Conservation (phyloP, 1,140 invertebrate genomes). For the Campodea augens region DNA sequence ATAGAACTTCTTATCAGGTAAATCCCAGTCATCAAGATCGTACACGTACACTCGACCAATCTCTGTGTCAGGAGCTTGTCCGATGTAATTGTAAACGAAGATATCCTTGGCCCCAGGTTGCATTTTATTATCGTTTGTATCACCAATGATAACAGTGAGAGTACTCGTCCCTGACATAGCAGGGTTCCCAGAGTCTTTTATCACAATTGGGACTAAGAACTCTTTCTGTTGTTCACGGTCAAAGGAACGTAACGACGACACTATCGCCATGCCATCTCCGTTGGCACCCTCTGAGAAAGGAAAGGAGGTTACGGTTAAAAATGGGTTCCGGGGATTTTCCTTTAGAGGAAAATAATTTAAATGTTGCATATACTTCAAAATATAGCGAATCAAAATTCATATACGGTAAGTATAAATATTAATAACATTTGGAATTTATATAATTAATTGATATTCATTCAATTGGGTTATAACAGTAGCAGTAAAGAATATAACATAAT, state of each 20-base stretch:
- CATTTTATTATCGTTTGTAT: constrained; percentile 95
- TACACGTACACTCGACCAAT: constrained; percentile 91
- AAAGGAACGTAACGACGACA: constrained; percentile 73
- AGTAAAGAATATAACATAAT: no score
- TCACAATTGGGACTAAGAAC: constrained; percentile 82
- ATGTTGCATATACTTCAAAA: no score
- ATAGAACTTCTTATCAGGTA: constrained; percentile 91
- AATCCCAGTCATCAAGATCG: constrained; percentile 93
- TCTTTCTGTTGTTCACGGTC: constrained; percentile 91
- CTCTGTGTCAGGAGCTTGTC: constrained; percentile 73
- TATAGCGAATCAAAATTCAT: no score
- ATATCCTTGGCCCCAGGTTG: constrained; percentile 89
- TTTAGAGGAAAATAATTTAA: no score
- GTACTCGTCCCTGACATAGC: constrained; percentile 89
- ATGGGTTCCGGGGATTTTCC: no score
- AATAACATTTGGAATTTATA: no score
- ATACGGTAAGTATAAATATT: no score
- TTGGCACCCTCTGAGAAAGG: constrained; percentile 89
- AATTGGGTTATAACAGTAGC: no score
- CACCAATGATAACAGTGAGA: constrained; percentile 84
- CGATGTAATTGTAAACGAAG: constrained; percentile 86
- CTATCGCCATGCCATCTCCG: constrained; percentile 86
- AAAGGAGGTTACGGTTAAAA: no score
- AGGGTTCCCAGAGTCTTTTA: constrained; percentile 71
- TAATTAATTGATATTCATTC: no score